phyloP scores from a whole-genome alignment of 2,797 vertebrate genomes.

The Poecilia picta region DNA sequence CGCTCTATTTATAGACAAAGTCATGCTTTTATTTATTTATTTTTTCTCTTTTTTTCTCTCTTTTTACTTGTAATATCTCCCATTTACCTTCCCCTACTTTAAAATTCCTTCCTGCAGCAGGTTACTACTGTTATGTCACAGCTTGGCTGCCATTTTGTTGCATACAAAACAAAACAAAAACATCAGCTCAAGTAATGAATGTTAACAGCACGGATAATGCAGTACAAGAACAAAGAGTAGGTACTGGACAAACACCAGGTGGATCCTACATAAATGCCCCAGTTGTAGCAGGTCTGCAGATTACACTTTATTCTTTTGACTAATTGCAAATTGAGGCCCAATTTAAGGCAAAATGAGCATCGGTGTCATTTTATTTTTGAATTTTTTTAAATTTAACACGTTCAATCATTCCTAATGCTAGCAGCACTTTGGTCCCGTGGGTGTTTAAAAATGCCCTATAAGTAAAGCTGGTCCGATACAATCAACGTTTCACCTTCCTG shows the following conservation, averaged over 20 bases:
- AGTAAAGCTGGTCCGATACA: background rate
- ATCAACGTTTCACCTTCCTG: background rate
- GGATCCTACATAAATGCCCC: background rate
- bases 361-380: background rate
- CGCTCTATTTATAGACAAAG: slow-evolving; percentile 73
- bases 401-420: background rate
- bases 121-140: slow-evolving; percentile 31
- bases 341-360: background rate
- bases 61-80: slow-evolving; percentile 51
- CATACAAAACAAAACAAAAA: slow-evolving; percentile 24
- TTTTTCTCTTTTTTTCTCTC: slow-evolving; percentile 34
- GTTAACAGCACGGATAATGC: background rate
- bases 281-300: background rate
- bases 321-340: background rate
- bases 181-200: background rate
- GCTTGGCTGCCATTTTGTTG: slow-evolving; percentile 31
- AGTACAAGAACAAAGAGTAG: background rate
- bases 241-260: background rate
- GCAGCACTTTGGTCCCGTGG: background rate
- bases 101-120: slow-evolving; percentile 29
- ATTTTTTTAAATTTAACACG: background rate
- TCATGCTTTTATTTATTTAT: slow-evolving; percentile 55
- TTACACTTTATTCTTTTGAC: background rate
- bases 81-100: slow-evolving; percentile 37
- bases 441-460: background rate